A percentile compares a stretch with the other conserved stretches of the same genome.
Evolutionary conservation across 1,140 invertebrate genomes (phyloP).

Genomic region (Rhynchophorus ferrugineus): DNA sequence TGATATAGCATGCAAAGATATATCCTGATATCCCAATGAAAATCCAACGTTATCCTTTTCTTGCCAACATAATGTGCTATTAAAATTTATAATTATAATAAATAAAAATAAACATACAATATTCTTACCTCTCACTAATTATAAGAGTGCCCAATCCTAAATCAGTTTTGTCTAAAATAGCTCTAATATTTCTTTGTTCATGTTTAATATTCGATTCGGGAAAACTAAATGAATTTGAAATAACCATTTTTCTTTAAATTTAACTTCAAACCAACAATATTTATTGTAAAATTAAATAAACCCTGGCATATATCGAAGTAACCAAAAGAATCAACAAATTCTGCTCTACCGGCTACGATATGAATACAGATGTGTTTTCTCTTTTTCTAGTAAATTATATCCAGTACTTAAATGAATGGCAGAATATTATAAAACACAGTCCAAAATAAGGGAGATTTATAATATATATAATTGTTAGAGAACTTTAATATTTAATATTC

Average conservation of each 20-base stretch:
- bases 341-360: too few relatives aligned
- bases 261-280: too few relatives aligned
- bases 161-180: conserved; percentile 35
- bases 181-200: conserved; percentile 31
- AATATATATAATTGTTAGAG: too few relatives aligned
- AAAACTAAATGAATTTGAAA: conserved; percentile 32
- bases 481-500: too few relatives aligned
- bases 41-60: conserved; percentile 55
- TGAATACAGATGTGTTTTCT: too few relatives aligned
- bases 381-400: too few relatives aligned
- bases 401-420: too few relatives aligned
- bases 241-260: conserved; percentile 33
- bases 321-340: too few relatives aligned
- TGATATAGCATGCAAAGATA: conserved; percentile 68
- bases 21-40: conserved; percentile 62
- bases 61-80: conserved; percentile 58
- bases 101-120: background rate
- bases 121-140: conserved; percentile 35
- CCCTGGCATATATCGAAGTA: too few relatives aligned
- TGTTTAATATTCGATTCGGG: conserved; percentile 34
- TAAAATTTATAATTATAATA: conserved; percentile 27
- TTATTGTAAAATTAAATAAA: too few relatives aligned
- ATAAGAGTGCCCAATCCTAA: conserved; percentile 35
- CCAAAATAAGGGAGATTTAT: too few relatives aligned
- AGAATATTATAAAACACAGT: too few relatives aligned